Percentiles rank a stretch among this genome's conserved stretches.
Conservation (phyloP, 2,888 invertebrate genomes). For the Aspidiotus rigidus region DNA sequence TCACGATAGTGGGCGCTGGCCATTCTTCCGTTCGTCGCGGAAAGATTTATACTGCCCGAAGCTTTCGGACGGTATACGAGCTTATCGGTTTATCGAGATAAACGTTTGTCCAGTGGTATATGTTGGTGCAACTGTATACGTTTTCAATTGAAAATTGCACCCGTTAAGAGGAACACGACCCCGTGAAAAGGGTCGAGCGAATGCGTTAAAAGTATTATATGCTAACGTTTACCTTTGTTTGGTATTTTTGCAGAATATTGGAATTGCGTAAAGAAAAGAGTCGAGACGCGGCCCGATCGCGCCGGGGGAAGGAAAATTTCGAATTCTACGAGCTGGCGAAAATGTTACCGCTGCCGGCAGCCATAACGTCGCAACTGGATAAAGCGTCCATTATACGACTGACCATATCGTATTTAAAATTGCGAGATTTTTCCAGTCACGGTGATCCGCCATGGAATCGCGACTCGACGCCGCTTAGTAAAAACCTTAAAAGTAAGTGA, state of each 20-base stretch:
- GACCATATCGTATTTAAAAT: conserved; percentile 89
- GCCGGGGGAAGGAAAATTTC: conserved; percentile 89
- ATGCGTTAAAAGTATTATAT: background rate
- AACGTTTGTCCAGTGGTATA: conserved; percentile 20
- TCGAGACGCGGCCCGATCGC: conserved; percentile 80
- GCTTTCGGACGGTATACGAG: conserved; percentile 10
- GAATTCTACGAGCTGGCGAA: conserved; percentile 94
- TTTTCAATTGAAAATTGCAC: background rate
- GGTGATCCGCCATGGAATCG: conserved; percentile 94
- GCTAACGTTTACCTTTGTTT: conserved; percentile 29
- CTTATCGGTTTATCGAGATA: conserved; percentile 18
- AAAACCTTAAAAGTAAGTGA: conserved; percentile 56
- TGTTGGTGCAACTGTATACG: conserved; percentile 24
- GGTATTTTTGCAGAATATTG: conserved; percentile 66
- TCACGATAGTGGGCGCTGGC: too few species aligned
- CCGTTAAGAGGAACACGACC: background rate
- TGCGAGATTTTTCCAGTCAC: conserved; percentile 88
- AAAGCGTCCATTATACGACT: conserved; percentile 93
- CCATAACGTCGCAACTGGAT: conserved; percentile 87
- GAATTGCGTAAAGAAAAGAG: conserved; percentile 90
- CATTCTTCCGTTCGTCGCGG: conserved; percentile 12
- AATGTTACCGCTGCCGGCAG: conserved; percentile 82
- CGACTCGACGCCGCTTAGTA: conserved; percentile 48
- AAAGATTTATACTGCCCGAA: conserved; percentile 23
- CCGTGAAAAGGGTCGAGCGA: background rate